Conservation (phyloP, 2,113 vertebrate genomes). For the Stigmatopora nigra region DNA sequence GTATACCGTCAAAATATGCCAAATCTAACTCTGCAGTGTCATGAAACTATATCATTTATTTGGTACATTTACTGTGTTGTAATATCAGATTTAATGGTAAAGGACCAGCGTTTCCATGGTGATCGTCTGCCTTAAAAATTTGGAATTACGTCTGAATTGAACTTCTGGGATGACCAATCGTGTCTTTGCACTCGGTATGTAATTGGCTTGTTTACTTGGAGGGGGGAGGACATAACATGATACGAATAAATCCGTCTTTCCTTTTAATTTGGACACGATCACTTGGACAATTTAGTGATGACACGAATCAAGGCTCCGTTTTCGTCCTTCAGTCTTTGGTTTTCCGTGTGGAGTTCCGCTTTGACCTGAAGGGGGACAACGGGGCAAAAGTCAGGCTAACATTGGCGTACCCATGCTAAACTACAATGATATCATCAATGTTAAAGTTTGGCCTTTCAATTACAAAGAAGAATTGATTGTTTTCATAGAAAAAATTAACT, state of each 20-base stretch:
- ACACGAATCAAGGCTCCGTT: conserved; percentile 87
- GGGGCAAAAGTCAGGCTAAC: too few species aligned
- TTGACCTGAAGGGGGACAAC: conserved; percentile 68
- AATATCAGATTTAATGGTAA: conserved; percentile 12
- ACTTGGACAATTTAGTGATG: conserved; percentile 93
- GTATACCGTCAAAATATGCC: background rate
- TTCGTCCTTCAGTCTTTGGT: conserved; percentile 91
- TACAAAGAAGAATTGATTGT: too few species aligned
- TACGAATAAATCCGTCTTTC: background rate
- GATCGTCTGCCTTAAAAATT: background rate
- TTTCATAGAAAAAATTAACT: too few species aligned
- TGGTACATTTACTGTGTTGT: background rate
- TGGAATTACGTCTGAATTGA: background rate
- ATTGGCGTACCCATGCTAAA: too few species aligned
- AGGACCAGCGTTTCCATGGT: conserved; percentile 38
- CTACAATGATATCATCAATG: too few species aligned
- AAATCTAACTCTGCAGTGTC: background rate
- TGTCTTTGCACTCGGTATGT: conserved; percentile 2
- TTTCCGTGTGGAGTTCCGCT: conserved; percentile 84
- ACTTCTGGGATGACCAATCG: background rate
- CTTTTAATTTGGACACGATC: conserved; percentile 23
- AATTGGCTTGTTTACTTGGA: background rate
- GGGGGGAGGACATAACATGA: background rate
- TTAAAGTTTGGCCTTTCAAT: too few species aligned
- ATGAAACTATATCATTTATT: background rate